Evolutionary conservation across 2,888 invertebrate species (phyloP), one percentile per base, ranked within the genome.

Genomic region (Pyrochroa serraticornis): DNA sequence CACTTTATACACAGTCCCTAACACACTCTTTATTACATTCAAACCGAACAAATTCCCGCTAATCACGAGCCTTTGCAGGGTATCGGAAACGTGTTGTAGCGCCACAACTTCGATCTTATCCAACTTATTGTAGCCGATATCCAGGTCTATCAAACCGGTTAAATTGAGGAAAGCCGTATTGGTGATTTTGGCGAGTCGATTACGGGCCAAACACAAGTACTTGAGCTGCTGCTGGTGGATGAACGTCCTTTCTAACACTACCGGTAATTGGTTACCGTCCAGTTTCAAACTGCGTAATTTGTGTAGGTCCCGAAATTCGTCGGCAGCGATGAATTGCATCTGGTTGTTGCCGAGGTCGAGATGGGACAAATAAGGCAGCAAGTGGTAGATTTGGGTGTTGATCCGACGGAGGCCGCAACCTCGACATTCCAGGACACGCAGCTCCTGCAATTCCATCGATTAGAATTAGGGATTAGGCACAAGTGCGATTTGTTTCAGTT

Each of bases 351-450:
- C 90, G 69, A 92, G 80, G 79, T 92, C 92, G 68, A 92, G 79
- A 74, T 89, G 87, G 67, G 85, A 85, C 61, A 92, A 82, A 73
- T 86, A 86, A 60, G 89, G 85, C 70, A 90, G 84, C 70, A 91
- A 83, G 75, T 90, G 88, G 80, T 91, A 92, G 69, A 92, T 85
- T 75, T 90, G 89, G 7, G 89, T 87, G 80, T 92, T 92, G 69
- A 92, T 85, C 76, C 88, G 85, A 70, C 85, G 83, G 66, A 93
- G 79, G 53, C 85, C 83, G 78, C 92, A 93, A 64, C 83, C 82
- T 65, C 91, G 84, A 75, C 92, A 91, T 73, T 86, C 87, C 65
- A 93, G 84, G 59, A 85, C 80, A 73, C 84, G 84, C 59, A 93
- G 80, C 70, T 88, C 87, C 83, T 90, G 86, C 58, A 85, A 84